A percentile compares a stretch with the other conserved stretches of the same genome.
Evolutionary conservation across 2,797 vertebrate genomes (phyloP).

Genomic region (Alectoris magna): DNA sequence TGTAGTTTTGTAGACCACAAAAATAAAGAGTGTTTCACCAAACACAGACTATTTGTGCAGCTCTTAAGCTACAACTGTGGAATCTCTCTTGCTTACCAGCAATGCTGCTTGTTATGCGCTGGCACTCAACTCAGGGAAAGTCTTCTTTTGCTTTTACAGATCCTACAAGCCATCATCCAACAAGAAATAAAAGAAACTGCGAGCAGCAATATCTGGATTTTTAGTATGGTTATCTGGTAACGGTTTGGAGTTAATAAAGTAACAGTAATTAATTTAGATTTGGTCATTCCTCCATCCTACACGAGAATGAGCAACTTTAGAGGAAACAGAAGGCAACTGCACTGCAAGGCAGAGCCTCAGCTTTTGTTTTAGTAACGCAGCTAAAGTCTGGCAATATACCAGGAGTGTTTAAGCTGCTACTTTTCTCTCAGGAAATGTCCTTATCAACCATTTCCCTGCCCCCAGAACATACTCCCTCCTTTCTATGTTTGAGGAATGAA

Average conservation of each 20-base stretch:
- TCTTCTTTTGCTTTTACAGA: slow-evolving; percentile 52
- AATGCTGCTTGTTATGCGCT: slow-evolving; percentile 65
- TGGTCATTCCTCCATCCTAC: slow-evolving; percentile 21
- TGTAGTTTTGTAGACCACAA: slow-evolving; percentile 82
- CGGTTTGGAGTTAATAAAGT: slow-evolving; percentile 45
- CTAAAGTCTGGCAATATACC: not conserved
- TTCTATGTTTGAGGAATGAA: no score
- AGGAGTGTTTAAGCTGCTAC: not conserved
- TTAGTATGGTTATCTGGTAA: slow-evolving; percentile 42
- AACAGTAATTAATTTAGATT: slow-evolving; percentile 49
- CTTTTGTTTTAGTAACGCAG: slow-evolving; percentile 19
- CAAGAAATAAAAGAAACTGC: not conserved
- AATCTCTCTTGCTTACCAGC: slow-evolving; percentile 70
- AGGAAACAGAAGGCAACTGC: slow-evolving; percentile 40
- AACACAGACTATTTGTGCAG: slow-evolving; percentile 83
- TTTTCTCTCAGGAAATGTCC: not conserved
- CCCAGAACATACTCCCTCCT: not conserved
- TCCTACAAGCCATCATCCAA: slow-evolving; percentile 42
- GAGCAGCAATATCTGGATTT: slow-evolving; percentile 30
- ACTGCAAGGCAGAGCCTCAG: slow-evolving; percentile 10
- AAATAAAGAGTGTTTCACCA: slow-evolving; percentile 80
- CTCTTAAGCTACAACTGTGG: slow-evolving; percentile 62
- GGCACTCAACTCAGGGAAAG: slow-evolving; percentile 61
- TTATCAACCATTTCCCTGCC: not conserved
- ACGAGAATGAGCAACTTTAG: not conserved